Percentiles rank a stretch among this genome's conserved stretches.
These are phyloP conservation scores for Psettodes erumei DNA, from an alignment of 2,113 vertebrate species.

Conservation along the genomic window DNA sequence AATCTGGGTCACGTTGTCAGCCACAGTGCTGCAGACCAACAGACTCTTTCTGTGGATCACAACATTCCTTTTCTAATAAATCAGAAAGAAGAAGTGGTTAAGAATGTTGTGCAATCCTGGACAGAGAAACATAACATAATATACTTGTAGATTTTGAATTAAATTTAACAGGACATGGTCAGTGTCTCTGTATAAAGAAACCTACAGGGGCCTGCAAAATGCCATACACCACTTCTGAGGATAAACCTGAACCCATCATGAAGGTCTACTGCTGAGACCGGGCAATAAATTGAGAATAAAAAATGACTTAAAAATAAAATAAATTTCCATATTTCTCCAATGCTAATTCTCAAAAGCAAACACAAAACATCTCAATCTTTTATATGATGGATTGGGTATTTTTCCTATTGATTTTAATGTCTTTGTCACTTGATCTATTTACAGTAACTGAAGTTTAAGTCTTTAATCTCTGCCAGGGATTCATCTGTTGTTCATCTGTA, in stretches of 20 bases:
- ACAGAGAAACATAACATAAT: background rate
- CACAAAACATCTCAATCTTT: too few relatives aligned
- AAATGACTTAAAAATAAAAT: background rate
- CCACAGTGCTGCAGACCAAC: conserved; percentile 13
- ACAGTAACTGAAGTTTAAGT: background rate
- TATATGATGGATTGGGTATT: too few relatives aligned
- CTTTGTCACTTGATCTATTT: background rate
- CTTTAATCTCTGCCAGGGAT: background rate
- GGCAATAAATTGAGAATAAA: background rate
- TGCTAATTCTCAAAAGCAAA: background rate
- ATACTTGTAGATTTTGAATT: background rate
- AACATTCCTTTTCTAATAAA: conserved; percentile 46
- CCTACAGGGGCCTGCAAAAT: background rate
- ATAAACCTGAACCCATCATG: background rate
- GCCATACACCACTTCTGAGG: background rate
- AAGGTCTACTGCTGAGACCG: too few relatives aligned
- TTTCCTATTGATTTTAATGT: too few relatives aligned
- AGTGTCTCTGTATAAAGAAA: background rate
- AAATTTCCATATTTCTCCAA: background rate
- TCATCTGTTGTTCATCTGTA: background rate
- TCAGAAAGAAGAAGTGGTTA: conserved; percentile 18
- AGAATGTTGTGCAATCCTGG: conserved; percentile 32
- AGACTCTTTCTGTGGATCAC: conserved; percentile 39
- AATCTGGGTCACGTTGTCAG: conserved; percentile 22
- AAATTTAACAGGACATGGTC: background rate